These are phyloP conservation scores for Palloptera scutellata DNA, from an alignment of 2,888 invertebrate genomes.

Conservation along the genomic window DNA sequence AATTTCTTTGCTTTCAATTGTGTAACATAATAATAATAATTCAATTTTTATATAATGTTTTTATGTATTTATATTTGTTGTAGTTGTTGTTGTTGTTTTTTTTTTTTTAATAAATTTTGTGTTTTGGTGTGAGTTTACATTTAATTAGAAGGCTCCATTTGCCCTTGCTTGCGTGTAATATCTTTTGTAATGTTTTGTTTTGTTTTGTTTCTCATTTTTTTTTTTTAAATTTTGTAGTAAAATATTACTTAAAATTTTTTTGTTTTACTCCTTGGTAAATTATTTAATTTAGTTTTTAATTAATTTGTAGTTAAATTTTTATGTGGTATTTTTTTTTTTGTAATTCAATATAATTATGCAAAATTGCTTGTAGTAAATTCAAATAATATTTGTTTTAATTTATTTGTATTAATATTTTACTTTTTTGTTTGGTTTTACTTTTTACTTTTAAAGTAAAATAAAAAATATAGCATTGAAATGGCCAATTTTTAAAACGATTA, in stretches of 20 bases:
- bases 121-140: too few relatives aligned
- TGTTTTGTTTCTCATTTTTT: too few relatives aligned
- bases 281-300: not conserved
- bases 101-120: too few relatives aligned
- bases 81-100: too few relatives aligned
- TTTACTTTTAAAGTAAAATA: not conserved
- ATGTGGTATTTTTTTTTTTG: not conserved
- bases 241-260: not conserved
- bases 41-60: constrained; percentile 29
- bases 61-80: not conserved
- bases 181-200: too few relatives aligned
- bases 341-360: not conserved
- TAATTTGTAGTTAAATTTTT: not conserved
- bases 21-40: constrained; percentile 24
- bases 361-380: not conserved
- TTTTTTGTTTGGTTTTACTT: constrained; percentile 2
- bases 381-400: constrained; percentile 16
- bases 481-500: too few relatives aligned
- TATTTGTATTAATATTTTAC: constrained; percentile 5
- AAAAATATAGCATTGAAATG: too few relatives aligned
- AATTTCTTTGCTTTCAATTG: constrained; percentile 24
- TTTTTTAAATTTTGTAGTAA: too few relatives aligned
- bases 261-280: not conserved
- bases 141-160: too few relatives aligned
- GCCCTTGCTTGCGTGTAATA: too few relatives aligned